A percentile compares a stretch with the other conserved stretches of the same genome.
phyloP scores from a whole-genome alignment of 92 coral and sea anemone genomes.

The Pocillopora grandis region DNA sequence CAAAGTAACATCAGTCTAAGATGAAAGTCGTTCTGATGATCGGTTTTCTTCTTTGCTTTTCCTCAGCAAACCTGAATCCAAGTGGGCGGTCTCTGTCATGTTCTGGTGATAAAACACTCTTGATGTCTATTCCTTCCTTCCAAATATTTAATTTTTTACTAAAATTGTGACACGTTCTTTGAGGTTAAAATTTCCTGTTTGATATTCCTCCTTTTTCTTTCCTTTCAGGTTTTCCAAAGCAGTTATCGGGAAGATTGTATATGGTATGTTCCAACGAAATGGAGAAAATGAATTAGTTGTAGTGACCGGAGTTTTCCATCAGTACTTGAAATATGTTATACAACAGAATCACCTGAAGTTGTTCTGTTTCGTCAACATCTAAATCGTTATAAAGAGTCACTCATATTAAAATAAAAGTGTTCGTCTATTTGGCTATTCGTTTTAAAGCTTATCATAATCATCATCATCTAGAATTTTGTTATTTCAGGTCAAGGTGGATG shows the following conservation, averaged over 20 bases:
- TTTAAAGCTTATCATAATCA: not conserved
- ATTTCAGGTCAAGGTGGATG: not conserved
- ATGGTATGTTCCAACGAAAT: not conserved
- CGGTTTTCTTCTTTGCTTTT: not conserved
- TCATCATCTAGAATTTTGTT: not conserved
- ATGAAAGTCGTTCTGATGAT: conserved; percentile 8
- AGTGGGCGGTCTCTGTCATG: not conserved
- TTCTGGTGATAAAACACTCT: conserved; percentile 1
- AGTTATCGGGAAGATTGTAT: conserved; percentile 1
- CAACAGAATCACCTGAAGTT: no score
- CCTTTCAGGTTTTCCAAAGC: not conserved
- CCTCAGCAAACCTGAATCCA: not conserved
- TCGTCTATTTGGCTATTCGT: no score
- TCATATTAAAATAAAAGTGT: no score
- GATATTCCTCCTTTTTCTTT: not conserved
- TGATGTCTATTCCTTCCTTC: not conserved
- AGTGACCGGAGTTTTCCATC: not conserved
- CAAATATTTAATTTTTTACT: not conserved
- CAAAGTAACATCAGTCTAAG: not conserved
- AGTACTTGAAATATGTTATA: not conserved
- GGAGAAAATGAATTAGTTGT: not conserved
- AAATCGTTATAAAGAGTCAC: no score
- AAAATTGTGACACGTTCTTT: not conserved
- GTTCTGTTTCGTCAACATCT: no score
- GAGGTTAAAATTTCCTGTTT: not conserved